A percentile compares a stretch with the other conserved stretches of the same genome.
phyloP scores from a whole-genome alignment of 2,113 vertebrate species.

The Chionis minor region DNA sequence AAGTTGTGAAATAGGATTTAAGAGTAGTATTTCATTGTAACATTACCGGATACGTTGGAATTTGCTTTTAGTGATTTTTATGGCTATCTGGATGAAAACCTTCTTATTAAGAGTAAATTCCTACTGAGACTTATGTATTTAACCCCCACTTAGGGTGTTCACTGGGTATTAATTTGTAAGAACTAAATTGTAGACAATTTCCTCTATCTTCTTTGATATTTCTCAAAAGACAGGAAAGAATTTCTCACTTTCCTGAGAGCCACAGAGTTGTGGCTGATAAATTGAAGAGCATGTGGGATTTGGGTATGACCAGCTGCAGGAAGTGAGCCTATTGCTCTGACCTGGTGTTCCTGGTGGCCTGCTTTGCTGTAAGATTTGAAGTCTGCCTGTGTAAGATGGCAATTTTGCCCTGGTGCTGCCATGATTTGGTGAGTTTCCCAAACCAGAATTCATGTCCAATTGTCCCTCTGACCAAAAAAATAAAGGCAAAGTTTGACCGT shows the following conservation, averaged over 20 bases:
- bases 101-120: slow-evolving; percentile 29
- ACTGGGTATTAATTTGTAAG: slow-evolving; percentile 16
- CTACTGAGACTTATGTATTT: background rate
- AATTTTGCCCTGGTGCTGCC: background rate
- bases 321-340: background rate
- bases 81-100: slow-evolving; percentile 25
- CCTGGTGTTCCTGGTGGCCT: background rate
- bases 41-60: background rate
- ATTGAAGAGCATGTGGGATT: background rate
- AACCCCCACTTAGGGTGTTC: background rate
- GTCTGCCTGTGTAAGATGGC: background rate
- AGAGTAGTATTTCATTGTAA: slow-evolving; percentile 20
- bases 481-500: background rate
- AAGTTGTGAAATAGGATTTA: slow-evolving; percentile 36
- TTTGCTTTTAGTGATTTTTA: slow-evolving; percentile 43
- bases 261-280: background rate
- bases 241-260: background rate
- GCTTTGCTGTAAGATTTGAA: background rate
- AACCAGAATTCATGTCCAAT: background rate
- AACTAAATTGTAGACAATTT: slow-evolving; percentile 16
- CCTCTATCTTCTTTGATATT: slow-evolving; percentile 1
- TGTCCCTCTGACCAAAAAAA: background rate
- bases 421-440: background rate
- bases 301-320: accelerated
- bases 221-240: slow-evolving; percentile 8